These are phyloP conservation scores for Anguilla japonica DNA, from an alignment of 2,113 vertebrate genomes.

Conservation along the genomic window DNA sequence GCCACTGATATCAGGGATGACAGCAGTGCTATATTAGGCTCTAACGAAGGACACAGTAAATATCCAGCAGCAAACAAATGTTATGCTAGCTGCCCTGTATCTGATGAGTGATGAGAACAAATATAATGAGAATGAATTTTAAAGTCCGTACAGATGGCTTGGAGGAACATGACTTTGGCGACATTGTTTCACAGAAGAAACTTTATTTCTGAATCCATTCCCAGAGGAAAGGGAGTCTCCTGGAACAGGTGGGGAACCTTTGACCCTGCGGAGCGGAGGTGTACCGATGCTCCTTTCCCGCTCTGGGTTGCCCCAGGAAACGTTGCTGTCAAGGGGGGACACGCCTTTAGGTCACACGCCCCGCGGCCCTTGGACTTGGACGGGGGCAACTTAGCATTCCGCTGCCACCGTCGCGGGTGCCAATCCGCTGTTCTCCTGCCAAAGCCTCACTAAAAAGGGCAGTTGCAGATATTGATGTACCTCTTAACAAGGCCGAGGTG, in stretches of 20 bases:
- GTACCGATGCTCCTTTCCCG: neutral
- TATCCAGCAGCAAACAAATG: too few relatives aligned
- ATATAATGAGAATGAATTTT: neutral
- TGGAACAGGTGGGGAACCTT: neutral
- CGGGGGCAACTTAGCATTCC: neutral
- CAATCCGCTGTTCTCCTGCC: neutral
- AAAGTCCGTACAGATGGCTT: neutral
- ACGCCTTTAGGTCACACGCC: neutral
- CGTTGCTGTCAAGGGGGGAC: neutral
- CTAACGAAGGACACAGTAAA: too few relatives aligned
- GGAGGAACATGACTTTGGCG: too few relatives aligned
- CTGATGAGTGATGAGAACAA: too few relatives aligned
- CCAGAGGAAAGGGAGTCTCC: neutral
- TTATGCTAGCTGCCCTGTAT: too few relatives aligned
- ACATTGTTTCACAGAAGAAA: neutral
- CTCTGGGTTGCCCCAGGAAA: neutral
- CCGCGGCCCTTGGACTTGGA: neutral
- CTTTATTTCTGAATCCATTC: neutral
- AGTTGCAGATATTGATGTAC: constrained; percentile 9
- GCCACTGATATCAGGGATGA: too few relatives aligned
- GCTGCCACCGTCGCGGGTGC: neutral
- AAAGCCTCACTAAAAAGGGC: neutral
- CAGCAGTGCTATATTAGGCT: too few relatives aligned
- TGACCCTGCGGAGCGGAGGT: neutral
- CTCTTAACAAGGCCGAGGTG: constrained; percentile 8